Conservation (phyloP, 35 echinoderm and acorn worm species). For the Lytechinus pictus region DNA sequence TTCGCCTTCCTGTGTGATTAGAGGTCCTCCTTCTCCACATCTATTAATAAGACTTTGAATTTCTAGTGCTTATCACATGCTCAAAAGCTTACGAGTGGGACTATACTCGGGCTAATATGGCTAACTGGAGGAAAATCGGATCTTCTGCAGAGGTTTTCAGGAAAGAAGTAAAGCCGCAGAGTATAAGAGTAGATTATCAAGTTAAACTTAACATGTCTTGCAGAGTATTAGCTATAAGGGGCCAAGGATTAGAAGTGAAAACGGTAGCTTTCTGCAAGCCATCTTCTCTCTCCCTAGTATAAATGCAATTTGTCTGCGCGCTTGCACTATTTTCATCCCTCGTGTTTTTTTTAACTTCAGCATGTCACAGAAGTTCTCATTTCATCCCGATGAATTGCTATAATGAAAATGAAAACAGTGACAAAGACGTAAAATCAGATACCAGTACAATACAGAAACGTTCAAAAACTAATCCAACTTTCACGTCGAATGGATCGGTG, state of each 20-base stretch:
- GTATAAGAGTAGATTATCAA: neutral
- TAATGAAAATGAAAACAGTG: too few species aligned
- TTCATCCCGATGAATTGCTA: too few species aligned
- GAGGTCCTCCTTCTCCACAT: neutral
- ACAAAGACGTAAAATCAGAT: too few species aligned
- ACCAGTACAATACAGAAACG: too few species aligned
- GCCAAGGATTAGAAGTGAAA: neutral
- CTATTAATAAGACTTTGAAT: constrained; percentile 14
- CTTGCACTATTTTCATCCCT: too few species aligned
- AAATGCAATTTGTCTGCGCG: neutral
- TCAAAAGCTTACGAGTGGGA: constrained; percentile 5
- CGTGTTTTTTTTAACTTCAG: too few species aligned
- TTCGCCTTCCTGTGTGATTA: constrained; percentile 3
- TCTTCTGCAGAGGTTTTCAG: neutral
- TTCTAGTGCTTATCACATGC: constrained; percentile 4
- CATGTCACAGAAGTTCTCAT: too few species aligned
- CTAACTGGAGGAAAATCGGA: constrained; percentile 1
- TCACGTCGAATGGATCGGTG: too few species aligned
- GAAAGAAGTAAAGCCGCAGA: constrained; percentile 17
- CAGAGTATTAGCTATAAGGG: neutral
- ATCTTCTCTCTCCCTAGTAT: neutral
- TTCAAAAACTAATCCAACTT: too few species aligned
- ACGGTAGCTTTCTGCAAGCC: neutral
- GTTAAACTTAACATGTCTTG: neutral
- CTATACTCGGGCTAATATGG: constrained; percentile 1